Evolutionary conservation across 2,797 vertebrate genomes (phyloP), one percentile per base, ranked within the genome.

Genomic region (Leptodactylus fallax): DNA sequence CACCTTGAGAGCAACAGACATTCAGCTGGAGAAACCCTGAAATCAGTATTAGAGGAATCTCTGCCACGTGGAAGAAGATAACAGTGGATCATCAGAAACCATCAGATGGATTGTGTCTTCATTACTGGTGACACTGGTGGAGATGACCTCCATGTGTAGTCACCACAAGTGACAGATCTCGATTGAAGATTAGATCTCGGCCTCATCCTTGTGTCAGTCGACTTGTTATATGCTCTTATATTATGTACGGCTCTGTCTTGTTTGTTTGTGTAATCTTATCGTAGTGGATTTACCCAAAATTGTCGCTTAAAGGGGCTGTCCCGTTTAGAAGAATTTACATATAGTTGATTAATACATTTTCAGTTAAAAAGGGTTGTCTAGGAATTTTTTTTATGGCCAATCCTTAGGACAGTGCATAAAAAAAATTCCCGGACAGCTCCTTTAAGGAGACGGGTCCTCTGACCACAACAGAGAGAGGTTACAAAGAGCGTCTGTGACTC

Each of bases 11-110:
- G 93, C 91, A 1, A 91, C 93, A 6, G 95, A 94, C 0, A 92
- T 95, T 36, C 95, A 96, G 90, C 90, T 98, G 90, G 97, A 97
- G 92, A 97, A 94, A 63, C 94, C 93, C 0, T 94, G 90, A 93
- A 36, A 36, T 16, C 56, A 45, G 65, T 13, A 13, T 27, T 36
- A 19, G 25, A 58, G 27, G 23, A 36, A 61, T 79, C 17, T 21
- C 25, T 6, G 25, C 25, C 78, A 19, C 16, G 0, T 60, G 55
- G 78, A n/a, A n/a, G 36, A 36, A 25, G 5, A 2, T 55, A 60
- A 60, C 0, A 51, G 7, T 19, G 7, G 56, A 36, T 7, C 25
- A 61, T 19, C 16, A 21, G 55, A 60, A 36, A 60, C 56, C 53
- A 56, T 14, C 53, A 10, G 7, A 27, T 16, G n/a, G 4, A 3